Percentiles rank a stretch among this genome's conserved stretches.
Conservation (phyloP, 2,113 vertebrate species). For the Sisor rabdophorus region DNA sequence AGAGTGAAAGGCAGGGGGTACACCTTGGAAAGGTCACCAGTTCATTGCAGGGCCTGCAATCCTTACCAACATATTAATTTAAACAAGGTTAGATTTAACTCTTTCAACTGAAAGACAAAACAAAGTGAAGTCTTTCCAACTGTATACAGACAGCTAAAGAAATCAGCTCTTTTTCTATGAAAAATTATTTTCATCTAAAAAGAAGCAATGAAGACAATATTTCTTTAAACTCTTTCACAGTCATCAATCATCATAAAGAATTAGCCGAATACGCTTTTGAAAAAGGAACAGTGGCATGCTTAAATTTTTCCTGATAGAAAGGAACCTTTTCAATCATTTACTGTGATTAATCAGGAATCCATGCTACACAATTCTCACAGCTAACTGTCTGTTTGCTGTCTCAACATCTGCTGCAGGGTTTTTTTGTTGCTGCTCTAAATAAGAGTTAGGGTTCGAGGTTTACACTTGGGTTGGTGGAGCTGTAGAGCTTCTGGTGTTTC, state of each 20-base stretch:
- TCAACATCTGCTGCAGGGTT: constrained; percentile 6
- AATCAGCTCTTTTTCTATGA: too few relatives aligned
- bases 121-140: neutral
- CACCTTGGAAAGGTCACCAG: too few relatives aligned
- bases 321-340: neutral
- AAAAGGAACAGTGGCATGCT: neutral
- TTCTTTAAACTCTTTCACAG: neutral
- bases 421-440: neutral
- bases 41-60: too few relatives aligned
- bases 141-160: neutral
- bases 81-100: neutral
- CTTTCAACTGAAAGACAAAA: neutral
- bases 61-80: neutral
- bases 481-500: constrained; percentile 11
- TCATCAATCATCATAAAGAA: neutral
- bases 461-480: neutral
- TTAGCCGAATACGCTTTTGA: neutral
- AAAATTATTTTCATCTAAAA: neutral
- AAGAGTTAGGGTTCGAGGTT: neutral
- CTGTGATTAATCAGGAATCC: neutral
- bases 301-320: neutral
- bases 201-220: neutral
- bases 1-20: too few relatives aligned
- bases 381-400: neutral
- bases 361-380: neutral